phyloP scores from a whole-genome alignment of 2,113 vertebrate genomes.

The Campylomormyrus numenius region DNA sequence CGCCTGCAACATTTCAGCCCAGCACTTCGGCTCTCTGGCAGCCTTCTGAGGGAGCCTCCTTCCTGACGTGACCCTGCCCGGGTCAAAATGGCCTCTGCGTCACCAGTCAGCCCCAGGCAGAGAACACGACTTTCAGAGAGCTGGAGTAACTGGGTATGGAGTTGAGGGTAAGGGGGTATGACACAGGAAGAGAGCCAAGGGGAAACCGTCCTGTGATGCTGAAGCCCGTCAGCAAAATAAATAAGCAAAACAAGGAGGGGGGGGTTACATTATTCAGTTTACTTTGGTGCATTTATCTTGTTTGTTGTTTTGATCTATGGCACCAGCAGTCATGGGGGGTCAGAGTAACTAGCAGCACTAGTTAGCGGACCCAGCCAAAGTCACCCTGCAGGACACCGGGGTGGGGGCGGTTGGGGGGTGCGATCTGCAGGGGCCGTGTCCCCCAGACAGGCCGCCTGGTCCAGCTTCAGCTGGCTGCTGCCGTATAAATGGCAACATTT shows the following conservation, averaged over 20 bases:
- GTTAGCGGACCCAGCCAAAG: not conserved
- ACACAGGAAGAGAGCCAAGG: not conserved
- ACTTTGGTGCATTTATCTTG: not conserved
- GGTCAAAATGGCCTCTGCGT: not conserved
- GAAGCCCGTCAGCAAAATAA: not conserved
- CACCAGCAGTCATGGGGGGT: not conserved
- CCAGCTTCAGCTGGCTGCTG: not conserved
- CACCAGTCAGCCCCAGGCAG: not conserved
- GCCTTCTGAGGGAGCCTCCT: not conserved
- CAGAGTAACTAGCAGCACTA: not conserved
- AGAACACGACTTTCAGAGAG: not conserved
- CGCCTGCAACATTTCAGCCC: not conserved
- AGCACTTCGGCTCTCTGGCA: not conserved
- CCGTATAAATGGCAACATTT: conserved; percentile 1
- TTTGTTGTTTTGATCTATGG: not conserved
- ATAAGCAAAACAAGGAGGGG: not conserved
- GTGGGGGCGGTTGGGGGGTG: not conserved
- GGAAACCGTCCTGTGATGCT: not conserved
- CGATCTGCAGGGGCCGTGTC: not conserved
- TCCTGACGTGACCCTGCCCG: not conserved
- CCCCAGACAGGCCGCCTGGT: not conserved
- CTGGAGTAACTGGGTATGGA: not conserved
- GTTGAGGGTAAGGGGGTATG: not conserved
- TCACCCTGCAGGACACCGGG: not conserved
- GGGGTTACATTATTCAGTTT: not conserved